These are phyloP conservation scores for Trichosurus vulpecula DNA, from an alignment of 2,797 vertebrate species.

Conservation along the genomic window DNA sequence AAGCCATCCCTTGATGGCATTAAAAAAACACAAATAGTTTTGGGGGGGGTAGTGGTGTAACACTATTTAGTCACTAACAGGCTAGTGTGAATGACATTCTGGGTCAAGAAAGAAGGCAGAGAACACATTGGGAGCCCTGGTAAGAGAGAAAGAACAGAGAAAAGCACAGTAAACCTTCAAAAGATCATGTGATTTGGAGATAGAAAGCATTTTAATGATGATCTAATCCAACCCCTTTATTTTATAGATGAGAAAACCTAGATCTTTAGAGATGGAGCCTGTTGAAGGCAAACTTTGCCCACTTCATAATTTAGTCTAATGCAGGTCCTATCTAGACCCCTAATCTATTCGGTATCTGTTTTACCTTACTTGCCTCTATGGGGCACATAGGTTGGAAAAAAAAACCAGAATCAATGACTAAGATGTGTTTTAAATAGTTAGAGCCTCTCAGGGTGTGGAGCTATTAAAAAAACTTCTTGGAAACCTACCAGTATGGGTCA, in stretches of 20 bases:
- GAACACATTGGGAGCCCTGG: not conserved
- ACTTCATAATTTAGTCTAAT: not conserved
- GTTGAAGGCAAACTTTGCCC: not conserved
- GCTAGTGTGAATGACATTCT: not conserved
- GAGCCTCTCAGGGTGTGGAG: not conserved
- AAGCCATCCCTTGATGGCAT: not conserved
- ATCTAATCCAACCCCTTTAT: not conserved
- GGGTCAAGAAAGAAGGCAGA: not conserved
- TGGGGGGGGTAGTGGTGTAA: not conserved
- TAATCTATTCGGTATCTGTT: not conserved
- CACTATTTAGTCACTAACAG: not conserved
- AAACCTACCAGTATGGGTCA: not conserved
- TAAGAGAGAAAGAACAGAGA: not conserved
- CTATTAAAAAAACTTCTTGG: slow-evolving; percentile 12
- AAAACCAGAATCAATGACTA: not conserved
- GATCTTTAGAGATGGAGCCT: not conserved
- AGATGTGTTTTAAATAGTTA: slow-evolving; percentile 6
- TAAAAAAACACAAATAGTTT: not conserved
- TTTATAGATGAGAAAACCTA: not conserved
- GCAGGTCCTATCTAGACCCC: not conserved
- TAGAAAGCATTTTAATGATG: not conserved
- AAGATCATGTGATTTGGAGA: not conserved
- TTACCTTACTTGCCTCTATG: not conserved
- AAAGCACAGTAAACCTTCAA: not conserved
- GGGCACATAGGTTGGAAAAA: slow-evolving; percentile 17